Conservation (phyloP, 2,797 vertebrate genomes). For the Xenopus petersii region DNA sequence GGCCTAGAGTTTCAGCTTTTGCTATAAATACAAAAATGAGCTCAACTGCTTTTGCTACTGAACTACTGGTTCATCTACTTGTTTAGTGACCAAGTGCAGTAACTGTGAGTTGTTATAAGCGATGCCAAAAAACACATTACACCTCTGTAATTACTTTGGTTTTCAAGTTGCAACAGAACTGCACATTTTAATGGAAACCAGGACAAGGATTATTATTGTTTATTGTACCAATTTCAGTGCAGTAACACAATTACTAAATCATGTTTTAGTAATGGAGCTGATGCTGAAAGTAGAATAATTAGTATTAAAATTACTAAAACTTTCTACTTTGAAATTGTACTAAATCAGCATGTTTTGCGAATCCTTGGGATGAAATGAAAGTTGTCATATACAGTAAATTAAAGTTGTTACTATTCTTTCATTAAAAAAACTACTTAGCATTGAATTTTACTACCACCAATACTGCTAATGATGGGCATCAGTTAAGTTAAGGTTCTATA, state of each 20-base stretch:
- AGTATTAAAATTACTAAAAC: slow-evolving; percentile 24
- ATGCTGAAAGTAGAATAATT: slow-evolving; percentile 17
- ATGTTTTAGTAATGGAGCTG: slow-evolving; percentile 21
- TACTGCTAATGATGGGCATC: no score
- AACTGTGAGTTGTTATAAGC: neutral
- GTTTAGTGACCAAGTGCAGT: neutral
- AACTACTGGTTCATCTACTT: no score
- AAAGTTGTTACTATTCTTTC: no score
- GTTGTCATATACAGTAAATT: neutral
- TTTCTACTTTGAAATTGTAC: slow-evolving; percentile 7
- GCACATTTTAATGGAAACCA: slow-evolving; percentile 7
- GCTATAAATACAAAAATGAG: no score
- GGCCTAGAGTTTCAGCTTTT: no score
- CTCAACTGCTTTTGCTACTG: no score
- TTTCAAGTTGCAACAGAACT: slow-evolving; percentile 8
- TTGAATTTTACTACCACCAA: no score
- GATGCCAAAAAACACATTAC: neutral
- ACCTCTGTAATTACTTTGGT: neutral
- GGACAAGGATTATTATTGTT: slow-evolving; percentile 18
- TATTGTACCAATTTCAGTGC: slow-evolving; percentile 16
- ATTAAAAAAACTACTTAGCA: no score
- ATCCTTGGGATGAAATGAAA: neutral
- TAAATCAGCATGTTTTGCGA: slow-evolving; percentile 1
- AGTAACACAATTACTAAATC: slow-evolving; percentile 25
- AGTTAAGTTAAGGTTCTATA: no score